Conservation (phyloP, 1,140 invertebrate species). For the Psix sp. region DNA sequence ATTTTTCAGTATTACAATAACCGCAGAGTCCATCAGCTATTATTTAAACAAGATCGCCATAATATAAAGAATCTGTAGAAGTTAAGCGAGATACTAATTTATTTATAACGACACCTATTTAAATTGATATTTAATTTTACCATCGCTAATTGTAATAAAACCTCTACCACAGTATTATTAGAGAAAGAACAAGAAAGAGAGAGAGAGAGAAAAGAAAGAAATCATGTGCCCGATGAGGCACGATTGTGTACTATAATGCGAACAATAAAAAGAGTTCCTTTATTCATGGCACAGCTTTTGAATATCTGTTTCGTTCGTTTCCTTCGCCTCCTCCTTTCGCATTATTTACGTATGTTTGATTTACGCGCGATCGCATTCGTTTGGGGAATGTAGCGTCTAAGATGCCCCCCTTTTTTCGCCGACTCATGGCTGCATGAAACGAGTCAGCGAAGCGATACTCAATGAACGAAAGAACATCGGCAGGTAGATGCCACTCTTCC, state of each 20-base stretch:
- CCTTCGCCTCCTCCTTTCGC: conserved; percentile 45
- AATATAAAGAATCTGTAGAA: conserved; percentile 42
- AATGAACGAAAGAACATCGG: conserved; percentile 44
- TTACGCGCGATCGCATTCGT: conserved; percentile 51
- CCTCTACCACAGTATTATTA: conserved; percentile 76
- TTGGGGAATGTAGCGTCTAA: conserved; percentile 44
- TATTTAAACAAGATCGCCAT: conserved; percentile 41
- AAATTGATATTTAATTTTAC: conserved; percentile 71
- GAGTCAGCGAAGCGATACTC: conserved; percentile 30
- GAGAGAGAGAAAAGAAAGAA: conserved; percentile 57
- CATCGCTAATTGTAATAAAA: conserved; percentile 69
- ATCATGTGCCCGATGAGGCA: conserved; percentile 55
- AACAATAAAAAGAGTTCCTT: conserved; percentile 76
- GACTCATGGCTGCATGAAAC: conserved; percentile 34
- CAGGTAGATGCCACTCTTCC: conserved; percentile 48
- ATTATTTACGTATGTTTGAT: conserved; percentile 51
- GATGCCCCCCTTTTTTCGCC: conserved; percentile 32
- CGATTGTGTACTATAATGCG: conserved; percentile 69
- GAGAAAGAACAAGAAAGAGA: conserved; percentile 54
- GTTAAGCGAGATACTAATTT: conserved; percentile 69
- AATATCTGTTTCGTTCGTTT: conserved; percentile 45
- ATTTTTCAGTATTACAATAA: conserved; percentile 8
- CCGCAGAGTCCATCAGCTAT: too few relatives aligned
- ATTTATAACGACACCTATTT: conserved; percentile 71
- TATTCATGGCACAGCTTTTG: conserved; percentile 57